Evolutionary conservation across 2,888 invertebrate genomes (phyloP).

Genomic region (Drosophila hamatofila): DNA sequence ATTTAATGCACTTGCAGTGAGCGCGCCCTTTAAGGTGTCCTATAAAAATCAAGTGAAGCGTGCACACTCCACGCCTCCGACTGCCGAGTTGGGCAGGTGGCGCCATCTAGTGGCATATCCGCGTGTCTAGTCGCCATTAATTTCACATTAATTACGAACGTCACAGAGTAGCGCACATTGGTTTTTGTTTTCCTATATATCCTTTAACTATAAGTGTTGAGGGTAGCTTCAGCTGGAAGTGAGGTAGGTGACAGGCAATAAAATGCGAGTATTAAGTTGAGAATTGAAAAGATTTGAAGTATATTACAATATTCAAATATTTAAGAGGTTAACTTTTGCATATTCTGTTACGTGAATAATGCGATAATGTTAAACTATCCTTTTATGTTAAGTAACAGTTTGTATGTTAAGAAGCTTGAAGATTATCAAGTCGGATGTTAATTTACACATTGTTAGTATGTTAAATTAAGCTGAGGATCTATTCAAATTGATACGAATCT

Average conservation of each 20-base stretch:
- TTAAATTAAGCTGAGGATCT: too few relatives aligned
- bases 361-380: background rate
- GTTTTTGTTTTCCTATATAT: conserved; percentile 37
- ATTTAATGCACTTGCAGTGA: conserved; percentile 46
- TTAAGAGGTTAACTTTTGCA: background rate
- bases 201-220: background rate
- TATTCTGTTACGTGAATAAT: background rate
- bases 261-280: background rate
- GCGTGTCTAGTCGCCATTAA: conserved; percentile 71
- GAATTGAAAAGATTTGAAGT: too few relatives aligned
- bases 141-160: conserved; percentile 73
- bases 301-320: too few relatives aligned
- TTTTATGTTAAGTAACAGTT: background rate
- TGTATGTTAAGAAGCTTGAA: background rate
- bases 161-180: conserved; percentile 57
- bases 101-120: conserved; percentile 49
- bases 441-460: too few relatives aligned
- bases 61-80: background rate
- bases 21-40: conserved; percentile 42
- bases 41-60: conserved; percentile 12
- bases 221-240: background rate
- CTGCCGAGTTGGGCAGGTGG: conserved; percentile 26
- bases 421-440: background rate
- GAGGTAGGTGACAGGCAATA: background rate
- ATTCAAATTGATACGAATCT: too few relatives aligned